These are phyloP conservation scores for Semaprochilodus insignis DNA, from an alignment of 2,797 vertebrate species.

Conservation along the genomic window DNA sequence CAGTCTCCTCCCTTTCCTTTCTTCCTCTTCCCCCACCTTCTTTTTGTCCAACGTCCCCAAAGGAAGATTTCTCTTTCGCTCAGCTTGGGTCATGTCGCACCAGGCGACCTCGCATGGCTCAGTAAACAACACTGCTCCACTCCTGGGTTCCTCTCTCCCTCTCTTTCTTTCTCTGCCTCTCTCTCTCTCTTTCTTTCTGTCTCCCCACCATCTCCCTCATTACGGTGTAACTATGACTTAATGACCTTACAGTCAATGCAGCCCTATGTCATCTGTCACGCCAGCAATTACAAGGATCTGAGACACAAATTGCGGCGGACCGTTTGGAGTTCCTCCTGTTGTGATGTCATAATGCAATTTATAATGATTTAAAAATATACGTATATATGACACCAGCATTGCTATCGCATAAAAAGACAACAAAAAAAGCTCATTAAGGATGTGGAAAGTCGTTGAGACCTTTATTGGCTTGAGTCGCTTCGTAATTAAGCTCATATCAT, in stretches of 20 bases:
- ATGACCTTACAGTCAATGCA: constrained; percentile 78
- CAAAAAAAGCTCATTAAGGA: constrained; percentile 75
- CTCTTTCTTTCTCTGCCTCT: constrained; percentile 56
- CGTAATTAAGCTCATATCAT: constrained; percentile 70
- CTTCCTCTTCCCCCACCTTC: constrained; percentile 39
- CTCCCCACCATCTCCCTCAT: constrained; percentile 72
- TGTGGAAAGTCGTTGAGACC: constrained; percentile 57
- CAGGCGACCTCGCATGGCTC: constrained; percentile 73
- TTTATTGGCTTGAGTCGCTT: constrained; percentile 68
- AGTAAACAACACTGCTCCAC: constrained; percentile 86
- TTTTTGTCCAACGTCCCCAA: constrained; percentile 57
- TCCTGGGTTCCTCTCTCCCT: constrained; percentile 68
- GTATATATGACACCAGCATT: constrained; percentile 68
- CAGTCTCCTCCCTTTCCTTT: constrained; percentile 35
- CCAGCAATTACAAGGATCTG: constrained; percentile 79
- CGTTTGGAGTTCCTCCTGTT: constrained; percentile 61
- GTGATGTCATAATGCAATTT: constrained; percentile 67
- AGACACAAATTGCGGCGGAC: constrained; percentile 70
- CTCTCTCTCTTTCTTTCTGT: constrained; percentile 52
- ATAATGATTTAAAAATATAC: constrained; percentile 60
- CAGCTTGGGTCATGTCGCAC: constrained; percentile 69
- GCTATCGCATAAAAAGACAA: constrained; percentile 69
- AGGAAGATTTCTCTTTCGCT: constrained; percentile 65
- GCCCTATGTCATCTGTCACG: constrained; percentile 77
- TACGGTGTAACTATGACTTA: constrained; percentile 81